Evolutionary conservation across 2,888 invertebrate genomes (phyloP), one percentile per base, ranked within the genome.

Genomic region (Scotopteryx bipunctaria): DNA sequence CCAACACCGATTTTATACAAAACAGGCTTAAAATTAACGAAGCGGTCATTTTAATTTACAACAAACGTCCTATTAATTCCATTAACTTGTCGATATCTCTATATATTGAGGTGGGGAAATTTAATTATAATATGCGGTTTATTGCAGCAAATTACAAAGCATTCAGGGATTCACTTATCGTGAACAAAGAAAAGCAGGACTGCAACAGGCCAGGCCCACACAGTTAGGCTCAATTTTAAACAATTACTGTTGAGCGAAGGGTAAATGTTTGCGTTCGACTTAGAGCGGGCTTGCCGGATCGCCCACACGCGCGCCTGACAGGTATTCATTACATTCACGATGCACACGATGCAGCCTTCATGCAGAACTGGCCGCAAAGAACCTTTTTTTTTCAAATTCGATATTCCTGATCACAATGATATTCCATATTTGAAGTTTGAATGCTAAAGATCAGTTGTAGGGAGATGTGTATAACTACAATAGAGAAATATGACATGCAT

Each of bases 191-290:
- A 74, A 74, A 69, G 68, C 66, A 77, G 79, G 76, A 73, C 76
- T 65, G 78, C 82, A 83, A 83, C 83, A 82, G 77, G 78, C 76
- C 61, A 77, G 81, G 88, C 83, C 89, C 89, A 89, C 89, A 89
- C 89, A 87, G 89, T 89, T 89, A 87, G 88, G 86, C 83, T 85
- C 89, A 89, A 90, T 90, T 90, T 90, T 89, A 88, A 89, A 90
- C 90, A 90, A 90, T 90, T 89, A 89, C 87, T 81, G 83, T 76
- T 83, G 86, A 84, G 83, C 85, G 86, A 83, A 85, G 83, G 86
- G 89, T 82, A 89, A 89, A 90, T 89, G 88, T 90, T 90, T 90
- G 86, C 86, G 70, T 89, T 87, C 87, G 87, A 86, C 84, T 87
- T 87, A 86, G 86, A 81, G 72, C 78, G 65, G 67, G 63, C 67